Base-by-base conservation (phyloP, 1,140 invertebrate species). In the Grapholita molesta region DNA sequence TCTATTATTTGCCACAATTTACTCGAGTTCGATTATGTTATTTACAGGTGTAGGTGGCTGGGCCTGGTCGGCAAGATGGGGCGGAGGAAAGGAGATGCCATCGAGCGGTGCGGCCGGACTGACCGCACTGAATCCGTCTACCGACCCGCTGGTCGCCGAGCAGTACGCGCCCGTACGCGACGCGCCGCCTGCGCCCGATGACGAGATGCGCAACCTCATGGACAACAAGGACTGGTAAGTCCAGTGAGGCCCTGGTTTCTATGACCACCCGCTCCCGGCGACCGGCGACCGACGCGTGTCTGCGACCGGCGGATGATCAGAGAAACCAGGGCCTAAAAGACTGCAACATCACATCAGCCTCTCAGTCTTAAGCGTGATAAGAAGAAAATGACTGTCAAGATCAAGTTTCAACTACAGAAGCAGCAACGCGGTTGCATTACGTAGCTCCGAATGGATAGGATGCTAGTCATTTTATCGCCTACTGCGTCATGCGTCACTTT, bases 111-210 rank as follows among this genome's bases (percentile, higher is more conserved):
- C 88, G 1, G 88, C 88, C 0, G 89, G 84, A 0, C 79, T 90
- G 25, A 87, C 89, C 1, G 90, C 90, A 0, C 86, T 92, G n/a
- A 95, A 95, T 90, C 94, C 94, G 33, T 95, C 94, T n/a, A 95
- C 94, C n/a, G 94, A 95, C 91, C 93, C 95, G 23, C 86, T 95
- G 66, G 94, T 95, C 33, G 93, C 94, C 2, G 94, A 94, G 24
- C 94, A 95, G 86, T 95, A 95, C 86, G 94, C 94, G 52, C 94
- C 94, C 0, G 94, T 95, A 4, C 93, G 94, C 9, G 95, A 95
- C 79, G 93, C 95, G n/a, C 94, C 94, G 21, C 93, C 94, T 3
- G 84, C 93, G 2, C 88, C 86, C 12, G 94, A 94, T 70, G 94
- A 95, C 71, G 94, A 95, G 82, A 93, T 94, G 76, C 93, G 94